Conservation (phyloP, 2,888 invertebrate genomes). For the Malacosoma neustria region DNA sequence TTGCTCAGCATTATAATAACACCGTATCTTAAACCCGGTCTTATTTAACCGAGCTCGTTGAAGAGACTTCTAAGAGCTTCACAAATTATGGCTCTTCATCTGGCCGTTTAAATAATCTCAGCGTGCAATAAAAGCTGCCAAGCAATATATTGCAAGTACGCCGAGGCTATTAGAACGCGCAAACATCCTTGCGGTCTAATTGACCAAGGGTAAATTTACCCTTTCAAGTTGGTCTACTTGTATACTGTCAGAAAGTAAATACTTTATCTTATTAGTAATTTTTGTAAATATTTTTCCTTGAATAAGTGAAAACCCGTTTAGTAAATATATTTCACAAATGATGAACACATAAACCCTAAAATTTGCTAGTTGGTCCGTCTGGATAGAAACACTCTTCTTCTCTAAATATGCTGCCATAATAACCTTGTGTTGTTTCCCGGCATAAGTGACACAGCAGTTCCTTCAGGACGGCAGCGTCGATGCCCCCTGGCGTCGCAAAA, state of each 20-base stretch:
- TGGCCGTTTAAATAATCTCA: constrained; percentile 31
- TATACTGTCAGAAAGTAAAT: background rate
- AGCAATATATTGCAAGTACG: constrained; percentile 47
- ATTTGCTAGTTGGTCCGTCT: no score
- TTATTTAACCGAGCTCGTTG: background rate
- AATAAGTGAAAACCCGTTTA: no score
- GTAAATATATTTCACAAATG: no score
- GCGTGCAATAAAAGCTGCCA: constrained; percentile 28
- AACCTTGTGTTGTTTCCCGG: no score
- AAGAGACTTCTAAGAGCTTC: constrained; percentile 1
- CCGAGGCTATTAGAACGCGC: constrained; percentile 30
- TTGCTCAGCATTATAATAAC: background rate
- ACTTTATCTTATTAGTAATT: no score
- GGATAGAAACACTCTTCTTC: no score
- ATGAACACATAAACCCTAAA: no score
- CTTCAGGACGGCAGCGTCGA: no score
- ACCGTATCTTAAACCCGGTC: background rate
- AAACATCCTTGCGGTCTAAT: constrained; percentile 38
- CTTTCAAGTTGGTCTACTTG: constrained; percentile 5
- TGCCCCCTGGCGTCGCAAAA: no score
- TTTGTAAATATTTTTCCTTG: no score
- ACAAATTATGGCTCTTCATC: constrained; percentile 21
- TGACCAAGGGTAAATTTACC: constrained; percentile 21
- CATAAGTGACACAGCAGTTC: no score
- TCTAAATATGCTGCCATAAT: no score